Conservation (phyloP, 2,888 invertebrate species). For the Lithophane ornitopus region DNA sequence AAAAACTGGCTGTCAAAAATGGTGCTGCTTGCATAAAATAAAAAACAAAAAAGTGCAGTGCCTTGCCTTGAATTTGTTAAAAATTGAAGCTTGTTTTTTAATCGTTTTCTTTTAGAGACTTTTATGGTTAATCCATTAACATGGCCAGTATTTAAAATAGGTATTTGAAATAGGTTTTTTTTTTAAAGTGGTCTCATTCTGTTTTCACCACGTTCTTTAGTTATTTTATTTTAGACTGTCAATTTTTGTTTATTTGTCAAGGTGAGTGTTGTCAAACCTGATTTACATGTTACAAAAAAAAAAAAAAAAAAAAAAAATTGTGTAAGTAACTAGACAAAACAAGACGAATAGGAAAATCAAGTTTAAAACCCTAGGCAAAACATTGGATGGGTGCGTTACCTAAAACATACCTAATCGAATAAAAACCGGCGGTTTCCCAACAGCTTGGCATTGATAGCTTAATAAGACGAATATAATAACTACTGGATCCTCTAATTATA, state of each 20-base stretch:
- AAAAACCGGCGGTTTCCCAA: constrained; percentile 5
- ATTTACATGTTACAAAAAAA: background rate
- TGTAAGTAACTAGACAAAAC: background rate
- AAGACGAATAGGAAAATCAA: background rate
- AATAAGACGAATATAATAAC: constrained; percentile 37
- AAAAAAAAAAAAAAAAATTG: background rate
- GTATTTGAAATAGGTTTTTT: constrained; percentile 3
- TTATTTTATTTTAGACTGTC: background rate
- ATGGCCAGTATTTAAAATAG: background rate
- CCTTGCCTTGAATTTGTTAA: constrained; percentile 44
- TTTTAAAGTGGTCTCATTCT: background rate
- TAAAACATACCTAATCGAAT: background rate
- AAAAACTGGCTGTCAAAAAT: constrained; percentile 5
- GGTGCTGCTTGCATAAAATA: constrained; percentile 28
- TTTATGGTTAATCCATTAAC: constrained; percentile 20
- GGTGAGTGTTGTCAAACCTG: background rate
- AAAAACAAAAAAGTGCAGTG: constrained; percentile 27
- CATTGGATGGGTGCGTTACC: background rate
- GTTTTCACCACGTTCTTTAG: background rate
- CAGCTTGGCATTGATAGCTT: constrained; percentile 36
- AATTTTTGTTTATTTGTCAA: background rate
- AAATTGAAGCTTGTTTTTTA: constrained; percentile 23
- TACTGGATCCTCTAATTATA: constrained; percentile 32
- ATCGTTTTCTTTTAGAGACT: background rate
- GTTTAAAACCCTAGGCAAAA: background rate